Conservation (phyloP, 2,113 vertebrate genomes). For the Aptenodytes patagonicus region DNA sequence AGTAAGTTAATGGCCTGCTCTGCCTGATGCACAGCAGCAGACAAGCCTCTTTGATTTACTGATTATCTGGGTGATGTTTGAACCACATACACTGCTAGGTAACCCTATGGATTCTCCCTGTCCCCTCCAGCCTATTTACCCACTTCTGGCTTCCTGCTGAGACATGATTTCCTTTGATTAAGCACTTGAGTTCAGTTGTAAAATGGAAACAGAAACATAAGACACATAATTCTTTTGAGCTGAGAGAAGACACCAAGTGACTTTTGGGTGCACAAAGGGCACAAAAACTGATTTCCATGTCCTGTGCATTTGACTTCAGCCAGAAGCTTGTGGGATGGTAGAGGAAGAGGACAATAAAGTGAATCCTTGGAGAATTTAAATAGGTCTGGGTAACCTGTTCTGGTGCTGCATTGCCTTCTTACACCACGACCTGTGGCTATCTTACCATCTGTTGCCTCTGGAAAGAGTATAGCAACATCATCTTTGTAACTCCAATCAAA, state of each 20-base stretch:
- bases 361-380: background rate
- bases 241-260: background rate
- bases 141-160: background rate
- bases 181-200: constrained; percentile 21
- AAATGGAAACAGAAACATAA: constrained; percentile 20
- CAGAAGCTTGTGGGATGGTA: background rate
- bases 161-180: constrained; percentile 44
- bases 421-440: background rate
- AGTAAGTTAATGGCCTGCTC: constrained; percentile 17
- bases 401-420: background rate
- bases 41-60: constrained; percentile 18
- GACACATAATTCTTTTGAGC: background rate
- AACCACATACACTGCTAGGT: background rate
- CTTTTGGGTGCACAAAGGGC: background rate
- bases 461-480: background rate
- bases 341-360: background rate
- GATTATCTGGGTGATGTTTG: background rate
- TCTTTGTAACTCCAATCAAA: background rate
- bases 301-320: background rate
- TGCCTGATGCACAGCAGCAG: background rate
- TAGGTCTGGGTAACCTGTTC: background rate
- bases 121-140: background rate
- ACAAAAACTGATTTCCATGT: background rate
- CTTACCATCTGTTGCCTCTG: background rate
- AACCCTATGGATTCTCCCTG: background rate